Evolutionary conservation across 2,888 invertebrate genomes (phyloP), one percentile per base, ranked within the genome.

Genomic region (Lagria hirta): DNA sequence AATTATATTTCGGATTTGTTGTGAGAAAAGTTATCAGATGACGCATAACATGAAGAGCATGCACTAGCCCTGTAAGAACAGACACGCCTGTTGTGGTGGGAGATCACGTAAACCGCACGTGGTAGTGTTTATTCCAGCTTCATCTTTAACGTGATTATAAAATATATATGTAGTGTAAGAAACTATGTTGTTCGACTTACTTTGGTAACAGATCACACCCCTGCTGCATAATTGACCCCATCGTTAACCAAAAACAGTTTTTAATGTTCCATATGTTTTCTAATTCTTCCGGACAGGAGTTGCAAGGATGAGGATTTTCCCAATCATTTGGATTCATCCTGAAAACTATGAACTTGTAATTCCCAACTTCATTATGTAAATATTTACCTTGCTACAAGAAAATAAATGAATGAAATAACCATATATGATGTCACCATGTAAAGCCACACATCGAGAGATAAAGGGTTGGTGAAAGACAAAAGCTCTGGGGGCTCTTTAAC

Each of bases 181-280:
- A n/a, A n/a, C n/a, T n/a, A n/a, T n/a, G n/a, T n/a, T n/a, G n/a
- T n/a, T n/a, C 4, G 12, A 62, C 67, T 76, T 79, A 90, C 90
- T 85, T 86, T 12, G 95, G 95, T 51, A 94, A 76, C 55, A 95
- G 86, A 71, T 96, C 95, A 53, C 89, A 92, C 16, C 95, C 95
- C 68, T 94, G 94, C 44, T 88, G 88, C 86, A 95, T 89, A 58
- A 95, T 84, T 5, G 92, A 90, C 3, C 92, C 92, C 64, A 93
- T 81, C n/a, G 91, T 89, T 53, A 97, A 82, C 96, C 97, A 98
- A 61, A 93, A 84, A 37, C 91, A 88, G 73, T 95, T 96, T 73
- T 83, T 80, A 64, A 89, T 73, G 62, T 81, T 84, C 82, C 94
- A 94, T 63, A 86, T 84, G 69, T 94, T 95, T 74, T 96, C 94